A percentile compares a stretch with the other conserved stretches of the same genome.
phyloP scores from a whole-genome alignment of 2,888 invertebrate species.

The Agonopterix subpropinquella region DNA sequence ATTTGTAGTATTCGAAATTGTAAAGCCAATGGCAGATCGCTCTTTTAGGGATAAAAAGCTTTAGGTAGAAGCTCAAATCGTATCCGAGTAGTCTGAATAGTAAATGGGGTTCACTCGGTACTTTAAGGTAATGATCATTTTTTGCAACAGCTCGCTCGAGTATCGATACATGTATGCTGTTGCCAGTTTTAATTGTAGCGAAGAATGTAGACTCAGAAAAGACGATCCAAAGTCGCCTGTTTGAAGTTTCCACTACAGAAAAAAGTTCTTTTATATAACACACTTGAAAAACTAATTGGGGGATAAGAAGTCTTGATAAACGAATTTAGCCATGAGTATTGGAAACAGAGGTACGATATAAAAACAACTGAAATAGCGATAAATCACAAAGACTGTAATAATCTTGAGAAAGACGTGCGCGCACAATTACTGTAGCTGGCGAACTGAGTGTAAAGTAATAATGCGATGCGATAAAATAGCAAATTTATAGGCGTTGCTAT shows the following conservation, averaged over 20 bases:
- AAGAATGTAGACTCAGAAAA: constrained; percentile 11
- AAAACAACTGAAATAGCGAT: background rate
- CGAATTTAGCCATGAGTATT: constrained; percentile 65
- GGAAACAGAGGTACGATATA: constrained; percentile 14
- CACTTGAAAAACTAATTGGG: constrained; percentile 43
- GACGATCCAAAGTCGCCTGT: background rate
- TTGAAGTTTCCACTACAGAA: background rate
- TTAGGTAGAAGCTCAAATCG: constrained; percentile 59
- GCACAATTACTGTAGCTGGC: constrained; percentile 18
- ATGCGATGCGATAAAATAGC: constrained; percentile 27
- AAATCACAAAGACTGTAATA: background rate
- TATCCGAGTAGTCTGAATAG: constrained; percentile 82
- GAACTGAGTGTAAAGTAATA: constrained; percentile 30
- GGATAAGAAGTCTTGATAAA: constrained; percentile 59
- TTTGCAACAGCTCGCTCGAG: constrained; percentile 55
- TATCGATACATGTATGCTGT: constrained; percentile 63
- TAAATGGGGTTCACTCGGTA: constrained; percentile 80
- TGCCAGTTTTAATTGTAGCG: constrained; percentile 47
- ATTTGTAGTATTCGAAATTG: constrained; percentile 68
- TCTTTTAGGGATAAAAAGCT: constrained; percentile 37
- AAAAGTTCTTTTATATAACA: constrained; percentile 18
- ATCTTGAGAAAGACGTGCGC: constrained; percentile 21
- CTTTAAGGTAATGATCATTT: constrained; percentile 67
- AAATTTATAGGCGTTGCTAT: constrained; percentile 61
- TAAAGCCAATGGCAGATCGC: constrained; percentile 63